Conservation (phyloP, 2,888 invertebrate genomes). For the Aphodius sticticus region DNA sequence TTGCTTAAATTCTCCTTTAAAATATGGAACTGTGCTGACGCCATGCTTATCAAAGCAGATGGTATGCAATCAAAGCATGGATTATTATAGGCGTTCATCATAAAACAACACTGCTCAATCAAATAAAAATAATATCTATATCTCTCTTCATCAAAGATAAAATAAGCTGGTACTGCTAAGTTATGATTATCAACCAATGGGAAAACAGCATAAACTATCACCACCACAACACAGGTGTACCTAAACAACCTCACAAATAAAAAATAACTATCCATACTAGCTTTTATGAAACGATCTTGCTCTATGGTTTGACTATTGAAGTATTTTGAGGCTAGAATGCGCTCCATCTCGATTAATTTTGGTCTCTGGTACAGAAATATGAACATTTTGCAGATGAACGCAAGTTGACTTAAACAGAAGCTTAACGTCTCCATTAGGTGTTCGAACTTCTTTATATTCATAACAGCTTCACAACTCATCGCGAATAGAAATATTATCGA, state of each 20-base stretch:
- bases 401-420: constrained; percentile 36
- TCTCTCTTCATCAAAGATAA: constrained; percentile 36
- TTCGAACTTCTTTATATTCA: constrained; percentile 7
- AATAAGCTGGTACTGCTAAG: constrained; percentile 40
- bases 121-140: constrained; percentile 34
- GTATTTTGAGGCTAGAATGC: constrained; percentile 20
- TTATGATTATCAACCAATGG: constrained; percentile 37
- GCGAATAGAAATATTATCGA: neutral
- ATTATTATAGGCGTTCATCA: constrained; percentile 41
- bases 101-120: constrained; percentile 39
- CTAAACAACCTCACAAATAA: constrained; percentile 36
- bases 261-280: constrained; percentile 28
- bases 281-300: constrained; percentile 32
- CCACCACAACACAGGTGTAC: constrained; percentile 33
- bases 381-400: constrained; percentile 35
- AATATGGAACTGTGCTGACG: constrained; percentile 41
- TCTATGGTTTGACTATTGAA: constrained; percentile 35
- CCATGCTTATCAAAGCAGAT: constrained; percentile 40
- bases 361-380: constrained; percentile 30
- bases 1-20: constrained; percentile 40
- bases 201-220: constrained; percentile 39
- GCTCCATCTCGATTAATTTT: constrained; percentile 24
- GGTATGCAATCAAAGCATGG: constrained; percentile 41
- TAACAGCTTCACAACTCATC: neutral
- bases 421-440: constrained; percentile 36